Base-by-base conservation (phyloP, 2,113 vertebrate species). In the Barnardius zonarius region DNA sequence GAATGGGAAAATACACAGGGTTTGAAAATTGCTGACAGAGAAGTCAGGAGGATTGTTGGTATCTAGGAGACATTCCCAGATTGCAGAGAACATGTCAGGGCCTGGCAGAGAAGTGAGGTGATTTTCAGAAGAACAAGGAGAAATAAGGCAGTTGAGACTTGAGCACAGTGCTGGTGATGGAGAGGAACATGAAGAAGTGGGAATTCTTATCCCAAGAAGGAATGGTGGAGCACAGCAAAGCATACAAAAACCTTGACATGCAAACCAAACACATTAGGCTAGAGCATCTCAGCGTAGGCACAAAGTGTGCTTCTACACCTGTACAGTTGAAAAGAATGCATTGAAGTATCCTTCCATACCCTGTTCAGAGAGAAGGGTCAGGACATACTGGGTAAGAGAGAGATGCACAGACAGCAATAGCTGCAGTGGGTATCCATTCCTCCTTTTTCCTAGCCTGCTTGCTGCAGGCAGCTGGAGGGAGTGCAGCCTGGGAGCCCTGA, bases 381-480 rank as follows among this genome's bases (percentile, higher is more conserved):
- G 3, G 16, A 19, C 48, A 9, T 51, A 5, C 35, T 35, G n/a
- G 24, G 1, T 44, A 62, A 68, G 20, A 66, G 22, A 49, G 0
- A 69, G 44, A 43, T 28, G 6, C 25, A 79, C 35, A 77, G 41
- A 44, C 64, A 88, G 64, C 73, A 88, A 30, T 55, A 66, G 49
- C 46, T 88, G 54, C 75, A 66, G 35, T 41, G 43, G 57, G 67
- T 82, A 57, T 25, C 24, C 13, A 18, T 63, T 94, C 54, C 70
- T 89, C 13, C 20, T 62, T 89, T 89, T 79, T 61, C 73, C 15
- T 54, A 13, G 31, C 37, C 6, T 6, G 0, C 31, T 79, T 80
- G 51, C 66, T 92, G 13, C 63, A 93, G 57, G 46, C 81, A 92
- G 64, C 83, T 92, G 94, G 91, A 95, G 57, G 28, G 27, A 79